Percentiles rank a stretch among this genome's conserved stretches.
Evolutionary conservation across 2,888 invertebrate species (phyloP).

Genomic region (Diplazon laetatorius): DNA sequence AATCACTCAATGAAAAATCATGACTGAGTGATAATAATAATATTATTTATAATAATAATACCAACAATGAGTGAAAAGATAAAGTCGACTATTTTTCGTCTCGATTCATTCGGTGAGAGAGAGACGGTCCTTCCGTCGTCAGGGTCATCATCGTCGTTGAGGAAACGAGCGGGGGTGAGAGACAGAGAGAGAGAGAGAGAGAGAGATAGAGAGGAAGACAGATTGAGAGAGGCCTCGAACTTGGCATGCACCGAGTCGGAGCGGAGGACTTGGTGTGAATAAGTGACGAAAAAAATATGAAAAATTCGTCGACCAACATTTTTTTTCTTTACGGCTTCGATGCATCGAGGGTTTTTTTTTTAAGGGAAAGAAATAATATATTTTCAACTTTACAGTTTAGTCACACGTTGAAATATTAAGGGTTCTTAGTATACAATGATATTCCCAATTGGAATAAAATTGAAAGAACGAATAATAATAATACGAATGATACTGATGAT

Average conservation of each 20-base stretch:
- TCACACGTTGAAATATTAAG: no score
- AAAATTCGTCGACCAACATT: no score
- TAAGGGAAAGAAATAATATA: no score
- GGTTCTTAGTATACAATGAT: no score
- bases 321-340: neutral
- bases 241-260: slow-evolving; percentile 29
- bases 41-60: slow-evolving; percentile 40
- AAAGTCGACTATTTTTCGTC: slow-evolving; percentile 24
- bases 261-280: slow-evolving; percentile 11
- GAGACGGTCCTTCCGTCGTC: slow-evolving; percentile 29
- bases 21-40: slow-evolving; percentile 31
- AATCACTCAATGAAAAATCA: slow-evolving; percentile 39
- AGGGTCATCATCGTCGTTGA: slow-evolving; percentile 39
- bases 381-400: slow-evolving; percentile 12
- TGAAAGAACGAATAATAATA: no score
- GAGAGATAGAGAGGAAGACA: no score
- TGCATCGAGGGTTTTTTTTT: slow-evolving; percentile 9
- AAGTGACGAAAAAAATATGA: slow-evolving; percentile 21
- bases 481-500: no score
- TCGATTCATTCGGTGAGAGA: slow-evolving; percentile 38
- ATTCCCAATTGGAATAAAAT: no score
- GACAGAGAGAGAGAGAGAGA: neutral
- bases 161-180: neutral
- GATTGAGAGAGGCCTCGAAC: slow-evolving; percentile 42
- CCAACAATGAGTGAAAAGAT: slow-evolving; percentile 23